Evolutionary conservation across 2,113 vertebrate species (phyloP), one percentile per base, ranked within the genome.

Genomic region (Trematomus loennbergii): DNA sequence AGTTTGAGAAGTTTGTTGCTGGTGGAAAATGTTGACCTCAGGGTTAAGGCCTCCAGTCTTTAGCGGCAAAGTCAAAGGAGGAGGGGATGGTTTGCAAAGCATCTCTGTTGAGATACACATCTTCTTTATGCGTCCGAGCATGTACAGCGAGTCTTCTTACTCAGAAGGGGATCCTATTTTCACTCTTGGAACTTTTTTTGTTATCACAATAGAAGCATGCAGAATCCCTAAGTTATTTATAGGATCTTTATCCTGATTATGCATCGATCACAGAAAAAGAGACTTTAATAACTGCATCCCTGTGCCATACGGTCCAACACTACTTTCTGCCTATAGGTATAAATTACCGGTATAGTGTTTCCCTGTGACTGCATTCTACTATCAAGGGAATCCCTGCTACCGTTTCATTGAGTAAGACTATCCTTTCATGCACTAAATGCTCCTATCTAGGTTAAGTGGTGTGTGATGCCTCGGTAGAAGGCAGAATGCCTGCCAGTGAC

Each of bases 401-500:
- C 48, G 0, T 78, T 79, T 78, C 76, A 78, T 66, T 75, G 72
- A 85, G 79, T 49, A 75, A 75, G 78, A 87, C 79, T 70, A 77
- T 52, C 43, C 76, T 88, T 81, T 85, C 60, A 81, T 88, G 82
- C 76, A 83, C 83, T 82, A 92, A 92, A 90, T 79, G 83, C 69
- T 75, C 52, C 84, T 81, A 88, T 92, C 83, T 86, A 82, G 87
- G 87, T 82, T 91, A 91, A 93, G 88, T 90, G 88, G 76, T 73
- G 77, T 83, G 75, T 68, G 88, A 83, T 86, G 86, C 81, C 58
- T 79, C 22, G 20, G 75, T 85, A 60, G 83, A 79, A 84, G 57
- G 77, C 71, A 82, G 70, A 76, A 70, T 71, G 81, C 69, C 81
- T 88, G 75, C 87, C 76, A 80, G 80, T 83, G 82, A 70, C 77